phyloP scores from a whole-genome alignment of 2,797 vertebrate species.

The Crax fasciolata region DNA sequence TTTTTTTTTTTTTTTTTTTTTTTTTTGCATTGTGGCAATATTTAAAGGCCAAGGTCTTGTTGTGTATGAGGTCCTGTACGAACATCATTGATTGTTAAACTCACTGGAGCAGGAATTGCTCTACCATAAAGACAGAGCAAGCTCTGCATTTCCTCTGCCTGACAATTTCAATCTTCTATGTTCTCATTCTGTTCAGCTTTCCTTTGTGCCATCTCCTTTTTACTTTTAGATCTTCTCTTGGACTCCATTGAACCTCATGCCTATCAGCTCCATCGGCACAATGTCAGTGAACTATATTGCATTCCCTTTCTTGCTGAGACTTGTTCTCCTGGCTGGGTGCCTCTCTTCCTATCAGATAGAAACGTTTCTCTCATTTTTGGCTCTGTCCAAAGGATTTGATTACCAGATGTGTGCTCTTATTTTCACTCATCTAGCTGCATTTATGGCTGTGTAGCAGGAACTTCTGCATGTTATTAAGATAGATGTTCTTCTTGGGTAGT shows the following conservation, averaged over 20 bases:
- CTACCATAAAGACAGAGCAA: background rate
- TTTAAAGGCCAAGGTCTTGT: background rate
- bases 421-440: conserved; percentile 5
- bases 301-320: background rate
- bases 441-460: background rate
- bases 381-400: conserved; percentile 18
- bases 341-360: background rate
- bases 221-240: background rate
- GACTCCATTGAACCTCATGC: background rate
- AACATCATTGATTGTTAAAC: background rate
- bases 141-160: background rate
- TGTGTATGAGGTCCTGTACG: background rate
- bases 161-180: background rate
- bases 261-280: fast-evolving
- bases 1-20: too few species aligned
- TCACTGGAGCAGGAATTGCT: background rate
- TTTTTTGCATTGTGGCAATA: background rate
- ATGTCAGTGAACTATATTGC: background rate
- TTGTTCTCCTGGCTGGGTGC: background rate
- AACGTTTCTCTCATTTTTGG: background rate
- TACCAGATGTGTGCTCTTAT: conserved; percentile 1
- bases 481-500: background rate
- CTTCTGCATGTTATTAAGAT: background rate
- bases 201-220: background rate
- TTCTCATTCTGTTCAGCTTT: background rate